Base-by-base conservation (phyloP, 2,888 invertebrate species). In the Cephus runcator region DNA sequence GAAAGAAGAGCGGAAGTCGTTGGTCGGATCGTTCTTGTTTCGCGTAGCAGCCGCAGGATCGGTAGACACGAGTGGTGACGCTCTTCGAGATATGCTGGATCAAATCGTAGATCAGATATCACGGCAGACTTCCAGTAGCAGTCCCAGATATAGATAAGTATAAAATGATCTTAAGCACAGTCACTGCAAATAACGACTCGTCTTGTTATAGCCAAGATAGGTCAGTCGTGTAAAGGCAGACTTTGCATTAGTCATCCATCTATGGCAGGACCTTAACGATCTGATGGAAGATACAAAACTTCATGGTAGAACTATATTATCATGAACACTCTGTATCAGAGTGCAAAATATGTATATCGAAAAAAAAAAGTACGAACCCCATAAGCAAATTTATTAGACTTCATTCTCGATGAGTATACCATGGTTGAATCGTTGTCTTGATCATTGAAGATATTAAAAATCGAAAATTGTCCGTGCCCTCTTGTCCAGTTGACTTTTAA, bases 91-190 rank as follows among this genome's bases (percentile, higher is more conserved):
- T 74, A 11, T 15, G 76, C 34, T 4, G 36, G 75, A 40, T 33
- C 36, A 33, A 79, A 79, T 77, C 78, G 77, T 79, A 81, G 80
- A 85, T 83, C 79, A 83, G 80, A 76, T 73, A 74, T 81, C 78
- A 71, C 69, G 79, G 31, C 31, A 79, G 79, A 81, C 78, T 78
- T 79, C 81, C 83, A 75, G 87, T 87, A 87, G 85, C 86, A 76
- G 81, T 75, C 79, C 81, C 81, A 85, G 87, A 87, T 86, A 81
- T 81, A 84, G 87, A 85, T 86, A 87, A 80, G 84, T 78, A 80
- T 75, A 83, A 82, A 84, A 82, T 80, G 79, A 83, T 84, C 83
- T 83, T 77, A 79, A 82, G 82, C 80, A 78, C 73, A 82, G 83
- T 82, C 81, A 83, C 81, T 76, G 85, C 81, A 81, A 83, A 82